These are phyloP conservation scores for Canis aureus DNA, from an alignment of 2,113 vertebrate genomes.

Conservation along the genomic window DNA sequence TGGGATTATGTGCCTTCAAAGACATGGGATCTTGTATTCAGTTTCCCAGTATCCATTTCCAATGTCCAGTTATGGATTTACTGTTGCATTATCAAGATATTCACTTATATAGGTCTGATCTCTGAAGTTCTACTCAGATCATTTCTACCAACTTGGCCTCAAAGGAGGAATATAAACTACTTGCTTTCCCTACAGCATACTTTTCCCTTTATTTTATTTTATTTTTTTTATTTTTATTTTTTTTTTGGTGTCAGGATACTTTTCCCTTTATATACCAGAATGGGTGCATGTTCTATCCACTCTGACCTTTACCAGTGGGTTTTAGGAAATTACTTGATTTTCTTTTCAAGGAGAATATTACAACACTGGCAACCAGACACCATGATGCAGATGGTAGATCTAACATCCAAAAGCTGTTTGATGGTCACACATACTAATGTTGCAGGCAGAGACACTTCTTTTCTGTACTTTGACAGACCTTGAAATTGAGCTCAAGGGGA, in stretches of 20 bases:
- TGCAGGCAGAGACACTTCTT: neutral
- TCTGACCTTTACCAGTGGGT: neutral
- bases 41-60: neutral
- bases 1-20: neutral
- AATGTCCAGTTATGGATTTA: neutral
- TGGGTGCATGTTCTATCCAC: neutral
- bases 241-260: too few species aligned
- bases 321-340: conserved; percentile 60
- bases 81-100: neutral
- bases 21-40: neutral
- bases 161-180: neutral
- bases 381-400: neutral
- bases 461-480: neutral
- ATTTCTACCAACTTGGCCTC: neutral
- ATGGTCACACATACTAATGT: neutral
- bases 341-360: neutral
- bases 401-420: conserved; percentile 37
- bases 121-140: neutral
- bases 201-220: neutral
- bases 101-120: neutral
- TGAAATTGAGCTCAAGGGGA: neutral
- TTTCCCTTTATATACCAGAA: neutral
- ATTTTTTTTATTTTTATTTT: too few species aligned
- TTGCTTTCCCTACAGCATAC: neutral
- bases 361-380: conserved; percentile 52